Base-by-base conservation (phyloP, 2,888 invertebrate genomes). In the Andrena haemorrhoa region DNA sequence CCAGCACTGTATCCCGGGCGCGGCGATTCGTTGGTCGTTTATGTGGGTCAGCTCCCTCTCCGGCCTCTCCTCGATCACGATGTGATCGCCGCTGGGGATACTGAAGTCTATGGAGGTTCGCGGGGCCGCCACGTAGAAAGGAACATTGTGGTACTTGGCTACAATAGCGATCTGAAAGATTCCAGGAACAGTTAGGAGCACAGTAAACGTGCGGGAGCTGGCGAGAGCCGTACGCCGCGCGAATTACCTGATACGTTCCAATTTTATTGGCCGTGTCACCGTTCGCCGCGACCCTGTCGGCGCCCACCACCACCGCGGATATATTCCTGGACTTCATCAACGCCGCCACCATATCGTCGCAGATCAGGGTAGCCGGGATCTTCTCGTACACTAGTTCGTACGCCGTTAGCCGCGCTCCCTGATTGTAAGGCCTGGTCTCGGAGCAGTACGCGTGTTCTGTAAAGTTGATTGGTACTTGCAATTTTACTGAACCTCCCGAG, bases 241-340 rank as follows among this genome's bases (percentile, higher is more conserved):
- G 2, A 23, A 23, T 81, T 90, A 95, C 95, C 95, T 98, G 98
- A 93, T 98, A 98, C 16, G 98, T 98, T 90, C 99, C 99, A 92
- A 99, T 99, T 96, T 99, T 99, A 94, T 99, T 99, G 0, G 99
- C 99, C 0, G 99, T 99, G 94, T 99, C 99, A 0, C 99, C 99
- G 94, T 99, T 99, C 1, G 97, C 96, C 16, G 98, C 98, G 91
- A 97, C 98, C 93, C 99, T 96, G 94, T 99, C 99, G 65, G 99
- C 99, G 23, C 99, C 99, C 26, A 99, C 98, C n/a, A 99, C 96
- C 7, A 99, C 98, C 0, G 98, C 99, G 49, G 96, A 96, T 79
- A 99, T 97, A 86, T 96, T 96, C 91, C 97, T 96, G 16, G 96
- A 95, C 88, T 97, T 96, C 97, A 99, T 97, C 64, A 99, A 95